Conservation (phyloP, 2,113 vertebrate species). For the Thryonomys swinderianus region DNA sequence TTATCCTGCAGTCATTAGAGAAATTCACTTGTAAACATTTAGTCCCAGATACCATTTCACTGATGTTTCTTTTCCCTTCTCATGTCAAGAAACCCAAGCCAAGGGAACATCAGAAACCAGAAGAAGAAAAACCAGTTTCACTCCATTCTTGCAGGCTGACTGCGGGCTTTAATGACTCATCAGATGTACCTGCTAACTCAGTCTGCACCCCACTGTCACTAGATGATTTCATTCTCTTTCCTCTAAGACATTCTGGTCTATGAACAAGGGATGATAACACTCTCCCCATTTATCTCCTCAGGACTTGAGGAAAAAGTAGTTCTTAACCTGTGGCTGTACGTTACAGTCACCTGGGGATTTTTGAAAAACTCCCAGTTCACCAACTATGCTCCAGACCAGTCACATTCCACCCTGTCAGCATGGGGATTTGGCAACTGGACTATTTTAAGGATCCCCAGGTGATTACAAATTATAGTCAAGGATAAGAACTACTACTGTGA, state of each 20-base stretch:
- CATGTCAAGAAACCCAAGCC: conserved; percentile 38
- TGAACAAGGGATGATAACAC: neutral
- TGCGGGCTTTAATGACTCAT: conserved; percentile 57
- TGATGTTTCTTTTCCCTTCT: conserved; percentile 57
- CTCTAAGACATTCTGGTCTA: conserved; percentile 25
- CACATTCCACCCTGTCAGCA: neutral
- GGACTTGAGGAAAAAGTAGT: conserved; percentile 6
- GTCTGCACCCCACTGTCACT: neutral
- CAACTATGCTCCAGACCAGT: conserved; percentile 1
- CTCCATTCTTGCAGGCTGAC: conserved; percentile 54
- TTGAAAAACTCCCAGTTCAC: neutral
- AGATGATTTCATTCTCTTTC: conserved; percentile 53
- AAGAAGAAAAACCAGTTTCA: conserved; percentile 65
- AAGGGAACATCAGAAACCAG: conserved; percentile 54
- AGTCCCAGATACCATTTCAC: conserved; percentile 47
- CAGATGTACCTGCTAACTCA: conserved; percentile 39
- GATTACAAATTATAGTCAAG: neutral
- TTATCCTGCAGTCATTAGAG: conserved; percentile 22
- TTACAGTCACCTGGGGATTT: neutral
- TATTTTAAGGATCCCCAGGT: neutral
- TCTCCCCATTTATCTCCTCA: neutral
- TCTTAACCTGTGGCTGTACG: neutral
- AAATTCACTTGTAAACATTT: conserved; percentile 61
- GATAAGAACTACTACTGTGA: neutral
- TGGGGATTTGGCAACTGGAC: neutral